Percentiles rank a stretch among this genome's conserved stretches.
Evolutionary conservation across 2,797 vertebrate genomes (phyloP).

Genomic region (Ispidina picta): DNA sequence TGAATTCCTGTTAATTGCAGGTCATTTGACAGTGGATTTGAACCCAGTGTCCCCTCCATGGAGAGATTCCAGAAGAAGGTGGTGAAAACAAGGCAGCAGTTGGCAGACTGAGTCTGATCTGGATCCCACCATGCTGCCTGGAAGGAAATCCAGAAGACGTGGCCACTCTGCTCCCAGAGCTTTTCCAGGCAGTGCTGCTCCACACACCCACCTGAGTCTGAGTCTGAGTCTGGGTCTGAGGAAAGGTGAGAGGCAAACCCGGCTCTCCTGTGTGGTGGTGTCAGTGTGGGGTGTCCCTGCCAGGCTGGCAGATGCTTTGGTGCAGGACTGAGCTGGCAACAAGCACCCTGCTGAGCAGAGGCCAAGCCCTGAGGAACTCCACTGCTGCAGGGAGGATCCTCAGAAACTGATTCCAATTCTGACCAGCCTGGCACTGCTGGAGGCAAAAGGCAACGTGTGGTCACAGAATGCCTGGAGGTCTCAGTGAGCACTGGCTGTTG

Average conservation of each 20-base stretch:
- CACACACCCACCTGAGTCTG: background rate
- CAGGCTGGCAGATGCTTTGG: background rate
- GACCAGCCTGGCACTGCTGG: background rate
- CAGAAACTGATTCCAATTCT: background rate
- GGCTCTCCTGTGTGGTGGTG: background rate
- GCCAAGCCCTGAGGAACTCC: background rate
- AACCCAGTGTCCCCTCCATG: background rate
- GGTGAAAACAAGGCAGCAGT: background rate
- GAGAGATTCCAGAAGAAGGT: background rate
- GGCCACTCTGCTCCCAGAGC: background rate
- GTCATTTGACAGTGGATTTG: background rate
- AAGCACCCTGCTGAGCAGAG: background rate
- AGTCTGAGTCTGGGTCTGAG: rapidly evolving
- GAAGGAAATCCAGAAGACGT: background rate
- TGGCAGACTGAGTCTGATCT: background rate
- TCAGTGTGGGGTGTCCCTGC: background rate
- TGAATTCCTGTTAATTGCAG: background rate
- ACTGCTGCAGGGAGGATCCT: background rate
- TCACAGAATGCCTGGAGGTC: background rate
- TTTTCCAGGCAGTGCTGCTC: background rate
- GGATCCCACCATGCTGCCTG: background rate
- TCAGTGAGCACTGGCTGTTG: background rate
- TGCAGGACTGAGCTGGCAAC: background rate
- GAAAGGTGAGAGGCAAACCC: background rate
- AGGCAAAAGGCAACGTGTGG: background rate